These are phyloP conservation scores for Drosophila baimaii DNA, from an alignment of 1,140 invertebrate genomes.

Conservation along the genomic window DNA sequence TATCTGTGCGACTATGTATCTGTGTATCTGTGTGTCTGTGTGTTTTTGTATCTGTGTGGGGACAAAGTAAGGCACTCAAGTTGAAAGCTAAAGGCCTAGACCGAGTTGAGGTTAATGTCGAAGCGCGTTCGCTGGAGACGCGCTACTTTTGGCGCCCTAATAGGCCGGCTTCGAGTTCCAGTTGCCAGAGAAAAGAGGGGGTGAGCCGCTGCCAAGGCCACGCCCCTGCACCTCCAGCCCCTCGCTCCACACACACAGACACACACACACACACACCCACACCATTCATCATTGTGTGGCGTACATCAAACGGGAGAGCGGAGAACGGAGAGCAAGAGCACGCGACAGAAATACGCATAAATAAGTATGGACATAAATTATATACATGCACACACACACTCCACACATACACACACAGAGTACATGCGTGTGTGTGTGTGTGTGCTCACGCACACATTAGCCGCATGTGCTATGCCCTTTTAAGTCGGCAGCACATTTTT, in stretches of 20 bases:
- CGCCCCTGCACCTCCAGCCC: background rate
- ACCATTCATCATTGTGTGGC: conserved; percentile 41
- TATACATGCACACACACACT: conserved; percentile 15
- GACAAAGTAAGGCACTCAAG: conserved; percentile 68
- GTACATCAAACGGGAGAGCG: conserved; percentile 21
- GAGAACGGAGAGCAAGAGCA: background rate
- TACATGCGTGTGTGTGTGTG: background rate
- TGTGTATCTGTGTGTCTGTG: background rate
- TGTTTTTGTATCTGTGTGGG: conserved; percentile 7
- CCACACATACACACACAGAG: background rate
- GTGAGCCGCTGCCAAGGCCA: background rate
- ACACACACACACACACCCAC: no score
- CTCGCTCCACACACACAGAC: no score
- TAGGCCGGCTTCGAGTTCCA: conserved; percentile 21
- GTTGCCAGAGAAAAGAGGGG: background rate
- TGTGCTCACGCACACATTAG: conserved; percentile 1
- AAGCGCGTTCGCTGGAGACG: conserved; percentile 46
- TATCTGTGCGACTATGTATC: no score
- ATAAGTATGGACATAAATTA: conserved; percentile 52
- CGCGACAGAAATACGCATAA: conserved; percentile 41
- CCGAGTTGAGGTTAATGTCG: conserved; percentile 33
- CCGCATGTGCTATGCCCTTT: conserved; percentile 15
- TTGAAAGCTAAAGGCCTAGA: conserved; percentile 64
- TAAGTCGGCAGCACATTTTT: conserved; percentile 24
- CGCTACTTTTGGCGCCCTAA: conserved; percentile 52